Conservation (phyloP, 1,140 invertebrate species). For the Solenopsis fugax region DNA sequence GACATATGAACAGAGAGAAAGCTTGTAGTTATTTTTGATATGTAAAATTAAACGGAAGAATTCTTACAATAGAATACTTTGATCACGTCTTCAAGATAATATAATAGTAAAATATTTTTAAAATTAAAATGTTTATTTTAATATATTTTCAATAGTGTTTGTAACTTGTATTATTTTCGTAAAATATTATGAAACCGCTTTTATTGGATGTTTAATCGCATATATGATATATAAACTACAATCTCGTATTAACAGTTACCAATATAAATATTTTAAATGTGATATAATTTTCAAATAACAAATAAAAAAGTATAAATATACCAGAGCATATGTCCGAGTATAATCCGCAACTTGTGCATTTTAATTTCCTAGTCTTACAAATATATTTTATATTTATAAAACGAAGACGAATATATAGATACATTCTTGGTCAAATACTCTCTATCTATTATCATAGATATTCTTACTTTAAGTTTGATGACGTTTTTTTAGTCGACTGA, state of each 20-base stretch:
- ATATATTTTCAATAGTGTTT: background rate
- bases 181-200: background rate
- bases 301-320: conserved; percentile 7
- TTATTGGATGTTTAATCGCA: background rate
- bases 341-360: background rate
- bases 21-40: background rate
- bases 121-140: background rate
- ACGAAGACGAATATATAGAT: background rate
- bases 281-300: conserved; percentile 5
- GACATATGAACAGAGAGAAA: background rate
- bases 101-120: background rate
- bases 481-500: background rate
- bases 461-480: background rate
- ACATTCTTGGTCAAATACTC: conserved; percentile 9
- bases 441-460: conserved; percentile 41
- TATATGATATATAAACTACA: background rate
- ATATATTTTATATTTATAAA: background rate
- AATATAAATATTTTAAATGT: conserved; percentile 20
- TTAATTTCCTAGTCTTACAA: background rate
- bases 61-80: background rate
- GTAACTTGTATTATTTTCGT: background rate
- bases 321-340: background rate
- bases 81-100: background rate
- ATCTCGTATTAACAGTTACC: background rate
- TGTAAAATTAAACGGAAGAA: background rate